phyloP scores from a whole-genome alignment of 30 jellyfish, hydroid and myxozoan species.

The Rhopilema esculentum region DNA sequence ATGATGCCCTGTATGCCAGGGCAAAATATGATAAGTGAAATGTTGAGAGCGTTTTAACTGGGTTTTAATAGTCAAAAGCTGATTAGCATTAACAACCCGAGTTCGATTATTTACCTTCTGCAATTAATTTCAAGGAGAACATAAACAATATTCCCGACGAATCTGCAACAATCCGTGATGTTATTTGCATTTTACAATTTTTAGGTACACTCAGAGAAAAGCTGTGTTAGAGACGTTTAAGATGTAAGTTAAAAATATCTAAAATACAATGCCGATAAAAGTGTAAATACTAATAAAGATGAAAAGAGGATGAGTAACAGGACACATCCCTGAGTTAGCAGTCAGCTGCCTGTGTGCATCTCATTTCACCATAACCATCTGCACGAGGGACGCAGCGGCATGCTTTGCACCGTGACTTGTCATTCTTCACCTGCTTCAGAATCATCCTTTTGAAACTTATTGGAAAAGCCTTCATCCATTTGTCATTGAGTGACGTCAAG shows the following conservation, averaged over 20 bases:
- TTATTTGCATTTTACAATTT: neutral
- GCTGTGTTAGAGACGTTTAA: too few species aligned
- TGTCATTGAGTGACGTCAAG: slow-evolving; percentile 62
- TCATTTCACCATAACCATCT: slow-evolving; percentile 22
- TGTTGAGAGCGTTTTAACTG: too few species aligned
- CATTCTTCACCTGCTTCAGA: slow-evolving; percentile 63
- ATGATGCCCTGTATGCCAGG: too few species aligned
- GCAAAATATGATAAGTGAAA: too few species aligned
- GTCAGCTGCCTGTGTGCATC: neutral
- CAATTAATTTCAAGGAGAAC: too few species aligned
- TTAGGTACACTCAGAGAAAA: neutral
- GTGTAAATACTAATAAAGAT: too few species aligned
- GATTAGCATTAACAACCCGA: too few species aligned
- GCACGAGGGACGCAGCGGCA: slow-evolving; percentile 62
- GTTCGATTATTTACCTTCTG: too few species aligned
- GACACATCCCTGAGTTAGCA: neutral
- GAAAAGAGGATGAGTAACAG: too few species aligned
- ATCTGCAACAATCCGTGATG: neutral
- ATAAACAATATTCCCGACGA: neutral
- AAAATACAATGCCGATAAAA: too few species aligned
- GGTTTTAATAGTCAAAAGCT: too few species aligned
- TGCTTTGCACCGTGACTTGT: slow-evolving; percentile 66
- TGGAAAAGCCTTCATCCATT: slow-evolving; percentile 87
- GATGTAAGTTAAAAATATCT: too few species aligned
- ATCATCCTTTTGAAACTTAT: slow-evolving; percentile 52